Base-by-base conservation (phyloP, 2,797 vertebrate species). In the Xerus rutilus region DNA sequence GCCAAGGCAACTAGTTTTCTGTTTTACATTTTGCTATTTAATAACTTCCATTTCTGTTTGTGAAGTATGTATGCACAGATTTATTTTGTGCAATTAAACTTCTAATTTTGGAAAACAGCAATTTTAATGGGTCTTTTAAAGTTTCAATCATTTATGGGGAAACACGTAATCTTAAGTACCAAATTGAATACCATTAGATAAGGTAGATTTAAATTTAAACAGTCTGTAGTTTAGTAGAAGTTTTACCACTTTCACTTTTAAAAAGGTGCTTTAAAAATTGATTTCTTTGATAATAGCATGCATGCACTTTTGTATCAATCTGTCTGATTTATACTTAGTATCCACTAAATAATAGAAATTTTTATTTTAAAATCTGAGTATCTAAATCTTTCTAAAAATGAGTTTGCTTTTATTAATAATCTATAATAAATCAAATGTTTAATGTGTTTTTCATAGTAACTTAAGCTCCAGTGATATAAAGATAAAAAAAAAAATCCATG, bases 11-110 rank as follows among this genome's bases (percentile, higher is more conserved):
- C 20, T 77, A 83, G n/a, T 93, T 83, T 54, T 54, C n/a, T 77
- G 32, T 91, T 94, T 91, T 83, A 84, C 17, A 79, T 69, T 96
- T 94, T 94, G 21, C 28, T 69, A 21, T 91, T 92, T 94, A 87
- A 39, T 85, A 96, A 78, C 17, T 87, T 87, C 20, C 10, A 52
- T 90, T 92, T 95, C 52, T 81, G 21, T 92, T 92, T 84, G 83
- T 76, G 32, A 79, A 91, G 5, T 93, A 7, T 88, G n/a, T 78
- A 67, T 95, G 91, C 84, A 30, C 64, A 83, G 9, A 89, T 96
- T 28, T 87, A 59, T 81, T 94, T 64, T 91, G 43, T 86, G 32
- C 8, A 86, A 73, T 62, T 89, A 59, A 93, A 39, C 7, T 76
- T 84, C 7, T 91, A 65, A 57, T 79, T 94, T 92, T 92, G 73